Conservation (phyloP, 2,113 vertebrate genomes). For the Misgurnus mizolepis region DNA sequence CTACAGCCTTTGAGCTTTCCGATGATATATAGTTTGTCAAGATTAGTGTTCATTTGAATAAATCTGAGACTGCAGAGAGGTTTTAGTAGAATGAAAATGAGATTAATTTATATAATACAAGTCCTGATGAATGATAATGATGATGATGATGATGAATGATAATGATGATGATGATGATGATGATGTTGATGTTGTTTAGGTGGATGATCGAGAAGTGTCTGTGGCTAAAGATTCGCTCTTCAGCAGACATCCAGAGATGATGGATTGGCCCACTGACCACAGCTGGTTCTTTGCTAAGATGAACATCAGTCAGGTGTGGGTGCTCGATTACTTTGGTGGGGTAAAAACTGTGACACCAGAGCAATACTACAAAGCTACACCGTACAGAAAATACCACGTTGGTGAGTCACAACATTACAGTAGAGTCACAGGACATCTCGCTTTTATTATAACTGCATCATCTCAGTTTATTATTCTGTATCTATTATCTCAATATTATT, state of each 20-base stretch:
- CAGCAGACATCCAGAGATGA: conserved; percentile 90
- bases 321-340: conserved; percentile 94
- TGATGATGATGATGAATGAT: background rate
- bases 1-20: no score
- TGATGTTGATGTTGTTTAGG: conserved; percentile 64
- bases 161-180: background rate
- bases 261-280: conserved; percentile 86
- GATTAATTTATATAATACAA: no score
- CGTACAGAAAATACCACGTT: conserved; percentile 63
- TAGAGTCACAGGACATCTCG: no score
- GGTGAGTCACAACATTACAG: conserved; percentile 27
- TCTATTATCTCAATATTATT: no score
- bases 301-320: conserved; percentile 92
- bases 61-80: no score
- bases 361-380: conserved; percentile 83
- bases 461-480: no score
- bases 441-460: no score
- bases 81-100: no score
- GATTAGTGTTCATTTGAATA: no score
- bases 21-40: no score
- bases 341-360: conserved; percentile 86
- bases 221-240: conserved; percentile 84
- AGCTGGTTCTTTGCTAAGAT: conserved; percentile 94
- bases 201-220: conserved; percentile 79
- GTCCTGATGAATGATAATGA: no score